Base-by-base conservation (phyloP, 2,888 invertebrate genomes). In the Sphecodes monilicornis region DNA sequence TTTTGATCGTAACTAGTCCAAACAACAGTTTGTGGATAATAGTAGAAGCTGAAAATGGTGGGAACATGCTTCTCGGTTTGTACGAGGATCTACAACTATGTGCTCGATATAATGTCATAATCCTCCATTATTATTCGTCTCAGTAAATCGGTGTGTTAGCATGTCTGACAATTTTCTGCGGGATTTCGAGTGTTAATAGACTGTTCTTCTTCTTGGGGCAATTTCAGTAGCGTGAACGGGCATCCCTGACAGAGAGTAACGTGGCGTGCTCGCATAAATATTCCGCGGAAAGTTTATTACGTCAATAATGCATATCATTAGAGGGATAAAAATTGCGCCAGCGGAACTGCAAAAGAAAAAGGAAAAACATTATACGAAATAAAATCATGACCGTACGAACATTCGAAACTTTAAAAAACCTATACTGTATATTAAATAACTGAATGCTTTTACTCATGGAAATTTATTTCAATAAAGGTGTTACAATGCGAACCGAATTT, bases 221-320 rank as follows among this genome's bases (percentile, higher is more conserved):
- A 89, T 87, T 82, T 86, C 82, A 78, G 50, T 64, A 16, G 69
- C 80, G 50, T 36, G 87, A 86, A 89, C 71, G 84, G 84, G 68
- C 84, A 89, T 87, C 70, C 80, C 80, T 86, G 86, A 82, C 88
- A 81, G 85, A 84, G 86, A 78, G 79, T 86, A 87, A 88, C 88
- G 84, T 82, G 78, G 85, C 79, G 50, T 77, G 87, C 82, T 80
- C 83, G 85, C 87, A 86, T 87, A 88, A 87, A 89, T 84, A 87
- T 86, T 57, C 82, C 41, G 70, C 32, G 60, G 77, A 69, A 84
- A 77, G 85, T 89, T 86, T 86, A 89, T 89, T 81, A 82, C 84
- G 78, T 84, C 82, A 81, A 89, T 89, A 87, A 87, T 75, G 84
- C 86, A 75, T 88, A 84, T 84, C 72, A 80, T 74, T 76, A 69